Conservation (phyloP, 2,888 invertebrate genomes). For the Dryomyza anilis region DNA sequence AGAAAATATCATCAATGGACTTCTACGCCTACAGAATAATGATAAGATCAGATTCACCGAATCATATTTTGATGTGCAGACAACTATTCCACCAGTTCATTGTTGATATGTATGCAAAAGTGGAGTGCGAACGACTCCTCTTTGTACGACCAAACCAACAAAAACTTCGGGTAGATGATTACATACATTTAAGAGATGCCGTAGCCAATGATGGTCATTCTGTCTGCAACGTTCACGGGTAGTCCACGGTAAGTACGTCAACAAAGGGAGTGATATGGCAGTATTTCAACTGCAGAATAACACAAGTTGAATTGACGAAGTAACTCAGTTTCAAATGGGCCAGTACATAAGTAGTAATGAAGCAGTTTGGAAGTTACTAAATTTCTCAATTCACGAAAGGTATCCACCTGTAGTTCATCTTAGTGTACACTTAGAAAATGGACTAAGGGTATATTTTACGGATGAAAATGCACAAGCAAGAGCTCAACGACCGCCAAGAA, state of each 20-base stretch:
- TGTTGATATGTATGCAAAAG: constrained; percentile 52
- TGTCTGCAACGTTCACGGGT: not conserved
- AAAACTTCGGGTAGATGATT: constrained; percentile 42
- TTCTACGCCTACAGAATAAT: no score
- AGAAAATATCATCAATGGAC: no score
- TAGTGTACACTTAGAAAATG: no score
- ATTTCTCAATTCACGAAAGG: constrained; percentile 27
- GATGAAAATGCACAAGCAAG: constrained; percentile 30
- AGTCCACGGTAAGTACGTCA: not conserved
- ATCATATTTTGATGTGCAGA: not conserved
- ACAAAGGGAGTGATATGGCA: constrained; percentile 13
- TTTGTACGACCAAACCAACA: constrained; percentile 47
- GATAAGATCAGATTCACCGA: no score
- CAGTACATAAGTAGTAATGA: constrained; percentile 41
- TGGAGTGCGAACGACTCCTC: constrained; percentile 46
- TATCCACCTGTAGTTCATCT: constrained; percentile 30
- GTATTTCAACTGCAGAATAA: constrained; percentile 46
- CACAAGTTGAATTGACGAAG: constrained; percentile 34
- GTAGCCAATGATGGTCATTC: constrained; percentile 33
- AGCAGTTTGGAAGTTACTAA: no score
- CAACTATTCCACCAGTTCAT: constrained; percentile 39
- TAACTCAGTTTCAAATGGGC: constrained; percentile 29
- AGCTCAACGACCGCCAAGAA: constrained; percentile 30
- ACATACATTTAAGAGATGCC: constrained; percentile 53
- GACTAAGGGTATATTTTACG: not conserved